These are phyloP conservation scores for Zaprionus africanus DNA, from an alignment of 1,140 invertebrate genomes.

Conservation along the genomic window DNA sequence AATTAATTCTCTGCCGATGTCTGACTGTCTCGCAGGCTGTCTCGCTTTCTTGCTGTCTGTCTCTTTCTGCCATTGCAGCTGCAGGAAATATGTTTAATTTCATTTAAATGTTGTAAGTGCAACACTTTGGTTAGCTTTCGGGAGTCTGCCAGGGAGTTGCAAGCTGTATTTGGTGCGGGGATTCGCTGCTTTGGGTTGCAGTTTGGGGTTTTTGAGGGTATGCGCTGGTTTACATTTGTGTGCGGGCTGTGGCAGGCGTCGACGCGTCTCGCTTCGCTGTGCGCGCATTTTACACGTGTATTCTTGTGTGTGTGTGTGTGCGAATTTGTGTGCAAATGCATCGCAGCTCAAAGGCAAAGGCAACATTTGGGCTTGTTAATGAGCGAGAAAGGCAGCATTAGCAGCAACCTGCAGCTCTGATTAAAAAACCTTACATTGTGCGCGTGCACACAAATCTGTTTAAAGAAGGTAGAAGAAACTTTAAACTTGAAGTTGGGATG, in stretches of 20 bases:
- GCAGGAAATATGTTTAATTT: constrained; percentile 81
- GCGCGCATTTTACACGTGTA: constrained; percentile 37
- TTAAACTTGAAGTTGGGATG: neutral
- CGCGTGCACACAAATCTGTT: neutral
- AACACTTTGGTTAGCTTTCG: constrained; percentile 76
- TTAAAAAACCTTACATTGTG: constrained; percentile 8
- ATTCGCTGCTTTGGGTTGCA: neutral
- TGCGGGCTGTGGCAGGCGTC: constrained; percentile 33
- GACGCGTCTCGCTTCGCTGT: neutral
- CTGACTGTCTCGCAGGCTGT: constrained; percentile 14
- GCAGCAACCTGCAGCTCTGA: constrained; percentile 24
- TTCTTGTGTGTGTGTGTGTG: constrained; percentile 15
- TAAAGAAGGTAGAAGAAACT: neutral
- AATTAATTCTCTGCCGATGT: constrained; percentile 73
- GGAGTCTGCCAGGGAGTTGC: constrained; percentile 15
- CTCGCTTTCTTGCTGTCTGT: constrained; percentile 12
- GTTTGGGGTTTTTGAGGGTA: neutral
- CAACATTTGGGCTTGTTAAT: constrained; percentile 42
- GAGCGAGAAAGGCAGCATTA: constrained; percentile 34
- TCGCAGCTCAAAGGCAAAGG: constrained; percentile 32
- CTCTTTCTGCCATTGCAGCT: constrained; percentile 56
- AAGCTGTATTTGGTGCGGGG: neutral
- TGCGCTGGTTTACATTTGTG: constrained; percentile 31
- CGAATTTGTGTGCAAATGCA: constrained; percentile 20
- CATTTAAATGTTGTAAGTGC: constrained; percentile 81